These are phyloP conservation scores for Siniperca obscura DNA, from an alignment of 2,797 vertebrate species.

Conservation along the genomic window DNA sequence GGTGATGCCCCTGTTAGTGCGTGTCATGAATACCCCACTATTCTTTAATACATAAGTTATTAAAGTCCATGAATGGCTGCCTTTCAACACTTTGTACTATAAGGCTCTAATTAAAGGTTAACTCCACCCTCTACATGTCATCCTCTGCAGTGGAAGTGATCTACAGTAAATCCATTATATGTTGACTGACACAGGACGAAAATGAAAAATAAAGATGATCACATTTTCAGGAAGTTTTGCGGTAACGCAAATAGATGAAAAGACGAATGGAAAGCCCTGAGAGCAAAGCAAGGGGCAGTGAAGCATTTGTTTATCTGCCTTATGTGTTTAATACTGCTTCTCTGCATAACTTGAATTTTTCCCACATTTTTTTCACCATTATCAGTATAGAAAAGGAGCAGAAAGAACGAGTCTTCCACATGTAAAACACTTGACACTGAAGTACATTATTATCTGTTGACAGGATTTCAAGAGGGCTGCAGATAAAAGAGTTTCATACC, in stretches of 20 bases:
- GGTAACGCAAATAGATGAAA: neutral
- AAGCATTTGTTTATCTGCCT: neutral
- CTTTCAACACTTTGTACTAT: slow-evolving; percentile 66
- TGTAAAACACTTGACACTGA: slow-evolving; percentile 58
- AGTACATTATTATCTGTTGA: slow-evolving; percentile 58
- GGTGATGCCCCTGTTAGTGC: neutral
- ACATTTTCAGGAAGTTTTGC: slow-evolving; percentile 13
- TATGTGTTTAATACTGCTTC: slow-evolving; percentile 11
- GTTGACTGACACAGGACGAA: slow-evolving; percentile 41
- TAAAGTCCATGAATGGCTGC: slow-evolving; percentile 40
- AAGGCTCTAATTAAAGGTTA: slow-evolving; percentile 60
- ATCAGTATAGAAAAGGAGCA: neutral
- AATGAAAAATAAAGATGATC: slow-evolving; percentile 29
- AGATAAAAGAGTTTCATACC: slow-evolving; percentile 52
- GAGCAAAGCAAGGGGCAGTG: neutral
- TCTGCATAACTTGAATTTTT: slow-evolving; percentile 8
- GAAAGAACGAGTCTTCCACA: slow-evolving; percentile 35
- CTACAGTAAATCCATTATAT: neutral
- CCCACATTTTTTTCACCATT: slow-evolving; percentile 9
- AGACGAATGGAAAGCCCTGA: neutral
- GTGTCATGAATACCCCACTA: slow-evolving; percentile 14
- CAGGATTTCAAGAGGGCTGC: slow-evolving; percentile 46
- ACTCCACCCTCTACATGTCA: slow-evolving; percentile 20
- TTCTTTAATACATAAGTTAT: slow-evolving; percentile 46
- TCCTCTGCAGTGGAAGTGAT: slow-evolving; percentile 23